Conservation (phyloP, 2,797 vertebrate species). For the Eremophila alpestris region DNA sequence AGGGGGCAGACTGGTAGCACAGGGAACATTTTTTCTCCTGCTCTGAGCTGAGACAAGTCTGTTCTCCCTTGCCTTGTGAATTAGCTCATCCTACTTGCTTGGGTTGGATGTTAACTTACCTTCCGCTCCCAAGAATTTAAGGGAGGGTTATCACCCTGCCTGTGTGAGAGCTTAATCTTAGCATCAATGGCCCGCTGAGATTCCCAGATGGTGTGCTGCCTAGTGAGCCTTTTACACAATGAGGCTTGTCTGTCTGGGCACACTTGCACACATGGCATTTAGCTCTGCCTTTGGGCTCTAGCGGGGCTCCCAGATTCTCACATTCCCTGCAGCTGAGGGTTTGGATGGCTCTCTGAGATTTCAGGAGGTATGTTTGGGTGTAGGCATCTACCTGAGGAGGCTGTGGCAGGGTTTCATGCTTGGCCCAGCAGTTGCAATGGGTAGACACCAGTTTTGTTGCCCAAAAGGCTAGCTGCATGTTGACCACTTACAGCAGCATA, state of each 20-base stretch:
- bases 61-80: not conserved
- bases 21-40: not conserved
- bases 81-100: not conserved
- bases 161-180: not conserved
- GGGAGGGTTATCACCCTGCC: not conserved
- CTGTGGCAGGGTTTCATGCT: not conserved
- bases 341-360: not conserved
- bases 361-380: not conserved
- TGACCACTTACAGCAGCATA: not conserved
- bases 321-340: not conserved
- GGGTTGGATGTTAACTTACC: not conserved
- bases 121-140: not conserved
- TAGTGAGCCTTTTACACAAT: fast-evolving
- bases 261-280: not conserved
- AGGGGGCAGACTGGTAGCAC: fast-evolving
- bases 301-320: not conserved
- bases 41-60: not conserved
- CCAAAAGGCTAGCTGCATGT: fast-evolving
- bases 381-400: not conserved
- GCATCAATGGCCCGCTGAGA: not conserved
- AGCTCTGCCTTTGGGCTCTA: not conserved
- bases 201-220: not conserved
- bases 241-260: not conserved
- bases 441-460: not conserved
- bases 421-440: not conserved